Conservation (phyloP, 2,113 vertebrate genomes). For the Sorex fumeus region DNA sequence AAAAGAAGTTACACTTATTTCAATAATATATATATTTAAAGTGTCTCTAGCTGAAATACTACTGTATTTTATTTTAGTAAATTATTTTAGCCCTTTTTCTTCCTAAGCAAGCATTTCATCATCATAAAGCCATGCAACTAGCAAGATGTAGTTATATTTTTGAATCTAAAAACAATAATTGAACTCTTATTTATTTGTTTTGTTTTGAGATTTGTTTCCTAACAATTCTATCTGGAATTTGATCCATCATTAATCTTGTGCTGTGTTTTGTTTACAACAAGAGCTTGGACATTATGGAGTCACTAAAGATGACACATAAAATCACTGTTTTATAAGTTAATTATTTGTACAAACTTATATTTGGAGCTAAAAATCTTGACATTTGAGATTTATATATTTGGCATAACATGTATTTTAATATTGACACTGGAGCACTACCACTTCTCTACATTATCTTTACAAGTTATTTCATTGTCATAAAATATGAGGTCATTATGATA, state of each 20-base stretch:
- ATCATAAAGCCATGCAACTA: not conserved
- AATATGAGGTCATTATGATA: no score
- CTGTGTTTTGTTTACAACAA: constrained; percentile 61
- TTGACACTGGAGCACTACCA: no score
- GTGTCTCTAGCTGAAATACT: no score
- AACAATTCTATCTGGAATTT: constrained; percentile 44
- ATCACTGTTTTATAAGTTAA: no score
- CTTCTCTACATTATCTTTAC: not conserved
- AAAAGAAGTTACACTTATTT: not conserved
- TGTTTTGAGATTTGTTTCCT: constrained; percentile 23
- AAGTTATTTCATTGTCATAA: not conserved
- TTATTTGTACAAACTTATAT: no score
- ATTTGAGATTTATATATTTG: no score
- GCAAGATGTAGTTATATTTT: not conserved
- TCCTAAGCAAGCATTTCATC: not conserved
- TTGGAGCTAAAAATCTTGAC: no score
- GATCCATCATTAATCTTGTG: constrained; percentile 43
- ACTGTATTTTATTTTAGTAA: no score
- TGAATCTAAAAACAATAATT: not conserved
- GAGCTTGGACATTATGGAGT: not conserved
- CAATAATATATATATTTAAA: not conserved
- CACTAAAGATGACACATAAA: not conserved
- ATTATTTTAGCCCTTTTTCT: not conserved
- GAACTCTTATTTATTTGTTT: not conserved
- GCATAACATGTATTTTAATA: no score